Percentiles rank a stretch among this genome's conserved stretches.
phyloP scores from a whole-genome alignment of 2,113 vertebrate species.

The Phrynocephalus versicolor region DNA sequence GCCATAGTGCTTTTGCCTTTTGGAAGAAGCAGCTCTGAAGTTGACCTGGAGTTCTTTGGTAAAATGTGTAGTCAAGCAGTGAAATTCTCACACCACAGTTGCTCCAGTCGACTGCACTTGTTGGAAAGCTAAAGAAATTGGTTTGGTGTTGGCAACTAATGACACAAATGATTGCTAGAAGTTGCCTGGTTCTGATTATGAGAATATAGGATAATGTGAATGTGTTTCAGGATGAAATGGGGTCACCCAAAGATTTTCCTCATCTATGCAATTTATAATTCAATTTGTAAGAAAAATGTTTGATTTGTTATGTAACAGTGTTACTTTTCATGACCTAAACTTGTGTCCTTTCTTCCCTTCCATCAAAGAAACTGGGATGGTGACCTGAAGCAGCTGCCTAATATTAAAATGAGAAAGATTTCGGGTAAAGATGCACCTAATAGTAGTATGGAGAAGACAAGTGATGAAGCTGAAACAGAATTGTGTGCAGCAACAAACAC shows the following conservation, averaged over 20 bases:
- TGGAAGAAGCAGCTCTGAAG: too few relatives aligned
- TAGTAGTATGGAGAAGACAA: conserved; percentile 57
- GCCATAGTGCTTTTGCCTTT: too few relatives aligned
- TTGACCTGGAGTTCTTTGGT: not conserved
- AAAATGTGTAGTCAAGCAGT: not conserved
- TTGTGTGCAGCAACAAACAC: conserved; percentile 53
- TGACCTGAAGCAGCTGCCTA: conserved; percentile 92
- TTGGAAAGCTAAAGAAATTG: not conserved
- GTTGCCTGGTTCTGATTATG: not conserved
- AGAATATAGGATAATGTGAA: not conserved
- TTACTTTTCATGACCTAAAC: not conserved
- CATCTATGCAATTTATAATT: not conserved
- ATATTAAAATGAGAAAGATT: conserved; percentile 90
- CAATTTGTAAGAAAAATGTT: not conserved
- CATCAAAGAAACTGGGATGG: conserved; percentile 88
- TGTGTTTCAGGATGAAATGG: not conserved
- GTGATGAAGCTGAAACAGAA: conserved; percentile 46
- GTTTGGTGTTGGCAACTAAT: not conserved
- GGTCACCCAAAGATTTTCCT: not conserved
- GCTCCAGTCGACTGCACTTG: too few relatives aligned
- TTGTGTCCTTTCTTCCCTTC: not conserved
- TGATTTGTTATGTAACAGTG: not conserved
- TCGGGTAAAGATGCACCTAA: conserved; percentile 73
- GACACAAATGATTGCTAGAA: not conserved
- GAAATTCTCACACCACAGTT: too few relatives aligned